Conservation (phyloP, 1,140 invertebrate species). For the Portunus trituberculatus region DNA sequence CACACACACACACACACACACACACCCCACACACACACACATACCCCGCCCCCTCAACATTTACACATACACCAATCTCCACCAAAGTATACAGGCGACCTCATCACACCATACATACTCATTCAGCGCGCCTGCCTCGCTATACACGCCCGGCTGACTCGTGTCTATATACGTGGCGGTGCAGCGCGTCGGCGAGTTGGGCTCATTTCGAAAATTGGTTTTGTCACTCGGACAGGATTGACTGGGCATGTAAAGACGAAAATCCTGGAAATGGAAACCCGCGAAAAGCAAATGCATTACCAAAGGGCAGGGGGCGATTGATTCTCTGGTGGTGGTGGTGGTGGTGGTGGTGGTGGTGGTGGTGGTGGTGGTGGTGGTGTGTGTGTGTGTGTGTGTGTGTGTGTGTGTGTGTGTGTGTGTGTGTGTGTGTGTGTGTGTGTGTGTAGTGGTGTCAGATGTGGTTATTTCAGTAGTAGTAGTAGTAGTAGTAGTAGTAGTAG, state of each 20-base stretch:
- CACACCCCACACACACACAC: no score
- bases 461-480: no score
- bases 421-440: no score
- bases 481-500: neutral
- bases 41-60: no score
- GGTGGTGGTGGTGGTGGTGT: neutral
- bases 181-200: neutral
- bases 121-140: no score
- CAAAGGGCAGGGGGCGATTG: neutral
- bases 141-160: no score
- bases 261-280: neutral
- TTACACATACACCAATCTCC: no score
- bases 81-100: no score
- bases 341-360: neutral
- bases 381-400: neutral
- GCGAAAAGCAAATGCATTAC: neutral
- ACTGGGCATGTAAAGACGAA: neutral
- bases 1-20: no score
- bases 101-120: no score
- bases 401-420: neutral
- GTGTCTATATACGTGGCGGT: no score
- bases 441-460: no score
- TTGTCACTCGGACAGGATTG: neutral
- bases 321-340: neutral
- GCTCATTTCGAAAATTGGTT: neutral